These are phyloP conservation scores for Piscicola geometra DNA, from an alignment of 2,888 invertebrate species.

Conservation along the genomic window DNA sequence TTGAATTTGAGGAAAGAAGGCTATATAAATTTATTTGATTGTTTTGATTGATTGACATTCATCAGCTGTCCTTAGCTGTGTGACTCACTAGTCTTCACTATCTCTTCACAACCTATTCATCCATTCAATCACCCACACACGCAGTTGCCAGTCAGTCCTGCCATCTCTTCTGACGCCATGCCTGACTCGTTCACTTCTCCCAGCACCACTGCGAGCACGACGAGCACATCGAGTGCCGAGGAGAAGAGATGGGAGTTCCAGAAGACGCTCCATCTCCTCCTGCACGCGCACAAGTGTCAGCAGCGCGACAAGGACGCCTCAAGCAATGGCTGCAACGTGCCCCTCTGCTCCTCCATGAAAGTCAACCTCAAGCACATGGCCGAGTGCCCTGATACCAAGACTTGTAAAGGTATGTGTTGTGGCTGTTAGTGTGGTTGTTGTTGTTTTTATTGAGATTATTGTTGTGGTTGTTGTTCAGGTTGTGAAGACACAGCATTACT, in stretches of 20 bases:
- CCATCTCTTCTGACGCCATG: slow-evolving; percentile 21
- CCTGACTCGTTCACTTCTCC: slow-evolving; percentile 1
- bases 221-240: neutral
- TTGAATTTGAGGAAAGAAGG: too few relatives aligned
- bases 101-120: too few relatives aligned
- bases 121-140: too few relatives aligned
- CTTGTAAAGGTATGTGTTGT: slow-evolving; percentile 54
- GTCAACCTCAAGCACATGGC: slow-evolving; percentile 97
- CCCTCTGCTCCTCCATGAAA: slow-evolving; percentile 99
- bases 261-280: slow-evolving; percentile 87
- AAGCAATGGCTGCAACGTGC: slow-evolving; percentile 68
- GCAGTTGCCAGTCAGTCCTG: slow-evolving; percentile 34
- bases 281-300: slow-evolving; percentile 98
- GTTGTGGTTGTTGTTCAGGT: too few relatives aligned
- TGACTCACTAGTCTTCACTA: too few relatives aligned
- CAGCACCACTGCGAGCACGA: slow-evolving; percentile 4
- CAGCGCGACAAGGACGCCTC: slow-evolving; percentile 69
- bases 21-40: too few relatives aligned
- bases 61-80: too few relatives aligned
- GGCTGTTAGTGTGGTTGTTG: neutral
- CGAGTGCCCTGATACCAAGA: slow-evolving; percentile 78
- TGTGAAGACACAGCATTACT: too few relatives aligned
- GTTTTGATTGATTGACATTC: too few relatives aligned
- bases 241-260: slow-evolving; percentile 67
- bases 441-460: neutral